Base-by-base conservation (phyloP, 2,113 vertebrate genomes). In the Lagopus leucura region DNA sequence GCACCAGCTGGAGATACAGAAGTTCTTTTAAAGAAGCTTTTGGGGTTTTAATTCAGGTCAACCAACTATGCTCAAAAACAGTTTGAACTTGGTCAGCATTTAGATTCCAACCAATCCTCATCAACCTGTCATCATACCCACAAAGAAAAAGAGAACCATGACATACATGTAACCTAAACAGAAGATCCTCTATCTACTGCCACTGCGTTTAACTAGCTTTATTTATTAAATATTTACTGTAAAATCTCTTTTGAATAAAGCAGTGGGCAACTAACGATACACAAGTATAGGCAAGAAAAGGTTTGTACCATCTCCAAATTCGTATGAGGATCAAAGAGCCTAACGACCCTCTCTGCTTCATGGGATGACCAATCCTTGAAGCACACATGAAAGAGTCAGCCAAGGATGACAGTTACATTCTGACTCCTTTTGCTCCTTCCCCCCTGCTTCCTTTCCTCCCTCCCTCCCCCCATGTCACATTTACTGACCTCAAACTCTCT, bases 11-110 rank as follows among this genome's bases (percentile, higher is more conserved):
- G 42, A 43, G 42, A 43, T 43, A 43, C 42, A 43, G 42, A 43
- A 43, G 42, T 43, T 43, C 42, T 43, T 43, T 82, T 11, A 42
- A 50, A 85, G 86, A 75, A 76, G 9, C 19, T 76, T 80, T 54
- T 6, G 40, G n/a, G 75, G 28, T 88, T 94, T 95, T 71, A 71
- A 47, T 60, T 86, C 69, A 90, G 79, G 82, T 92, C 77, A 91
- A 86, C 50, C 36, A 91, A 42, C 63, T 60, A 28, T 67, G 86
- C 94, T 83, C 47, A 74, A 34, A 86, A 42, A 28, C 50, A 86
- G 61, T 70, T 55, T 71, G 50, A 83, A 82, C 42, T 8, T 17
- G 72, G 18, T 34, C 80, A 78, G 54, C 34, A 22, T 60, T 60
- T 15, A 84, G 57, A 84, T 64, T 81, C 25, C 32, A 60, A 24